Conservation (phyloP, 92 coral and sea anemone species). For the Porites lobata region DNA sequence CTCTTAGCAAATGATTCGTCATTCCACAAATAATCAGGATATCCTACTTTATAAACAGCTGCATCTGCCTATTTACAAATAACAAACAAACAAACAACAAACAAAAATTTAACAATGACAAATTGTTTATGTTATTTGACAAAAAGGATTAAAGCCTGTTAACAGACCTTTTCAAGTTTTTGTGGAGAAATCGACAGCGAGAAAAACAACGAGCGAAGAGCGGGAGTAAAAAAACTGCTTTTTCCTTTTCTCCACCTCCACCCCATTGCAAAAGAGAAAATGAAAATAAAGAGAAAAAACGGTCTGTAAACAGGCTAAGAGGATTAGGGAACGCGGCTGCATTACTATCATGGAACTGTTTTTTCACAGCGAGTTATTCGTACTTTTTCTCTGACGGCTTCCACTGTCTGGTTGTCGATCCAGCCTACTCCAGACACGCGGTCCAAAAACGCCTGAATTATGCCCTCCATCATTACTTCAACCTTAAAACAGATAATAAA, state of each 20-base stretch:
- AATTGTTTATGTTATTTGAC: background rate
- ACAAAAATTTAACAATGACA: background rate
- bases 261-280: background rate
- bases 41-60: slow-evolving; percentile 94
- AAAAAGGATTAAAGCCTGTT: too few species aligned
- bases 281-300: too few species aligned
- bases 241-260: background rate
- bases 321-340: too few species aligned
- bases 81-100: background rate
- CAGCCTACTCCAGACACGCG: slow-evolving; percentile 91
- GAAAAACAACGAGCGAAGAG: too few species aligned
- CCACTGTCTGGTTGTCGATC: slow-evolving; percentile 91
- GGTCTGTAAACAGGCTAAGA: too few species aligned
- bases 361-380: background rate
- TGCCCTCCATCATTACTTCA: slow-evolving; percentile 94
- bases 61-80: slow-evolving; percentile 80
- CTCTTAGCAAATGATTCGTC: slow-evolving; percentile 72
- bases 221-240: background rate
- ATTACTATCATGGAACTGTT: too few species aligned
- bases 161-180: too few species aligned
- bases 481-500: slow-evolving; percentile 54
- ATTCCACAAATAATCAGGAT: slow-evolving; percentile 93
- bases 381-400: slow-evolving; percentile 93
- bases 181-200: too few species aligned
- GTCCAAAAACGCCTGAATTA: slow-evolving; percentile 90